Evolutionary conservation across 2,113 vertebrate species (phyloP).

Genomic region (Oceanites oceanicus): DNA sequence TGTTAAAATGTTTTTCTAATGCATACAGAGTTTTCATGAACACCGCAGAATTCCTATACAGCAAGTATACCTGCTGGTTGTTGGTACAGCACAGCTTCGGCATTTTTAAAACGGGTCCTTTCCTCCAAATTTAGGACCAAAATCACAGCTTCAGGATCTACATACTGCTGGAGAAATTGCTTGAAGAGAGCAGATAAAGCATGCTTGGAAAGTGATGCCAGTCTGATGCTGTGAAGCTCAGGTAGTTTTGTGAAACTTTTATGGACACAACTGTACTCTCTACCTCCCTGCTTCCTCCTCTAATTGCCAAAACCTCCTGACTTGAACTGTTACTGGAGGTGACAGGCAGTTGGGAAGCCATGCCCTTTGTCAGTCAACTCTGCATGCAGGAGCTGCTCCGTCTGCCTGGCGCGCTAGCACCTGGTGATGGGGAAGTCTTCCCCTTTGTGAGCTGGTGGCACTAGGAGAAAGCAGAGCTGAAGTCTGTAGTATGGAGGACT

Average conservation of each 20-base stretch:
- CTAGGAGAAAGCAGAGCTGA: background rate
- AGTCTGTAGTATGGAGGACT: background rate
- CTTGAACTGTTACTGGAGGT: no score
- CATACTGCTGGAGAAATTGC: rapidly evolving
- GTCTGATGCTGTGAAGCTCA: background rate
- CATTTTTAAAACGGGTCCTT: background rate
- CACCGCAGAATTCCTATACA: background rate
- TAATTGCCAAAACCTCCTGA: background rate
- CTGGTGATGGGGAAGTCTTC: background rate
- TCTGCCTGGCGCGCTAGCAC: background rate
- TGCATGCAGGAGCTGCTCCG: background rate
- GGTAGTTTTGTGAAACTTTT: background rate
- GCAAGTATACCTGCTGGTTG: background rate
- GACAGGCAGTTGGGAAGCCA: background rate
- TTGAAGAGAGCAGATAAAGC: background rate
- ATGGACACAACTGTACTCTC: no score
- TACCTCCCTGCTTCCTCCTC: background rate
- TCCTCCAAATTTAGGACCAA: background rate
- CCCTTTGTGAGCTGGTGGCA: rapidly evolving
- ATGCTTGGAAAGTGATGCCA: background rate
- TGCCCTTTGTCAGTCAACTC: no score
- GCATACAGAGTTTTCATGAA: background rate
- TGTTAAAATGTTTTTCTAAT: background rate
- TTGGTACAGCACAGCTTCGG: background rate
- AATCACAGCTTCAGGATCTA: background rate